phyloP scores from a whole-genome alignment of 2,797 vertebrate species.

The Megaceryle alcyon region DNA sequence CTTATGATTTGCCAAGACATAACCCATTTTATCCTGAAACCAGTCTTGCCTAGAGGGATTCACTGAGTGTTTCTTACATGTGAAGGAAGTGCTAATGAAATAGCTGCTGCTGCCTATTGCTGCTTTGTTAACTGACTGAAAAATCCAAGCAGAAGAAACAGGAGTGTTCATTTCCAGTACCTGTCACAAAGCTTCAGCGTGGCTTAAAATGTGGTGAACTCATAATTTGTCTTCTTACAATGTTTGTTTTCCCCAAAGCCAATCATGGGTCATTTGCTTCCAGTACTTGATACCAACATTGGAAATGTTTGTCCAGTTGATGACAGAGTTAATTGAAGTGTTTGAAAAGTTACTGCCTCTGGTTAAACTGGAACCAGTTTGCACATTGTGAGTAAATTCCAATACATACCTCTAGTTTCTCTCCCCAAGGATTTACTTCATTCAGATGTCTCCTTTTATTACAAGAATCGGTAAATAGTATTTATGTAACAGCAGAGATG shows the following conservation, averaged over 20 bases:
- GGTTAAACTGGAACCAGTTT: background rate
- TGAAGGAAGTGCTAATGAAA: background rate
- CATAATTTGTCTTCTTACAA: background rate
- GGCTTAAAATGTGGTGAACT: background rate
- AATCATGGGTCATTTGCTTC: background rate
- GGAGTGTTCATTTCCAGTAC: background rate
- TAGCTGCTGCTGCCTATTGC: background rate
- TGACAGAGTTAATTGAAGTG: background rate
- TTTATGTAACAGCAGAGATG: background rate
- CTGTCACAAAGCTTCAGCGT: accelerated
- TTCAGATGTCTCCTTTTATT: background rate
- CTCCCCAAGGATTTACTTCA: background rate
- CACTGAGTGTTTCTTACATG: background rate
- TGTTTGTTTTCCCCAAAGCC: constrained; percentile 1
- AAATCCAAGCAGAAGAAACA: background rate
- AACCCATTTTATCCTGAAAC: background rate
- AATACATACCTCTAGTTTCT: background rate
- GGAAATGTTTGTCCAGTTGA: background rate
- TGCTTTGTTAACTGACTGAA: background rate
- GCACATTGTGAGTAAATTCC: background rate
- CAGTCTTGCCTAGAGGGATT: background rate
- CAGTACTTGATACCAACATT: background rate
- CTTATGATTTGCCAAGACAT: background rate
- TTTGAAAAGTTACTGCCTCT: background rate
- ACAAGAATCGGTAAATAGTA: background rate